Evolutionary conservation across 2,888 invertebrate species (phyloP).

Genomic region (Sinopyrophorus schimmeli): DNA sequence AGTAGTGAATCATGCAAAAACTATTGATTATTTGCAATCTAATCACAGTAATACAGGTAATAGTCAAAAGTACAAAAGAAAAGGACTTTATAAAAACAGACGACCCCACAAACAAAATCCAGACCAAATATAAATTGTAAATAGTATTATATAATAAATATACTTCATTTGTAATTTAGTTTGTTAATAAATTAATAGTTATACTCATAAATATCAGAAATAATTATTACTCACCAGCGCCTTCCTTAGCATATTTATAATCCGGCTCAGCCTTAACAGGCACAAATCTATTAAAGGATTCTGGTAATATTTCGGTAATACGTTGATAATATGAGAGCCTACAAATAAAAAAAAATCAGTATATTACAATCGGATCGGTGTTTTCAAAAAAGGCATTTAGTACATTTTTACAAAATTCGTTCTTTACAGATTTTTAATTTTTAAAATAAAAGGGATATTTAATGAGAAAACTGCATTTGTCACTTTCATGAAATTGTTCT

Average conservation of each 20-base stretch:
- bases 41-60: constrained; percentile 1
- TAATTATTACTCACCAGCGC: constrained; percentile 70
- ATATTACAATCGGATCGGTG: neutral
- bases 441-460: too few relatives aligned
- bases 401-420: too few relatives aligned
- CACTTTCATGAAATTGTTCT: too few relatives aligned
- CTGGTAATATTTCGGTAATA: constrained; percentile 90
- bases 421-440: too few relatives aligned
- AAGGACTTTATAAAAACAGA: neutral
- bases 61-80: neutral
- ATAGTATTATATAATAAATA: too few relatives aligned
- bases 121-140: neutral
- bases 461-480: too few relatives aligned
- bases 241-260: constrained; percentile 90
- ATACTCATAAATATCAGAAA: constrained; percentile 20
- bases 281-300: constrained; percentile 79
- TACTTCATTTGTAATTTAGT: too few relatives aligned
- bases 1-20: constrained; percentile 53
- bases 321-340: constrained; percentile 94
- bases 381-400: too few relatives aligned
- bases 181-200: too few relatives aligned
- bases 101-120: neutral
- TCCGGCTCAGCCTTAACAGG: constrained; percentile 84
- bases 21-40: constrained; percentile 34
- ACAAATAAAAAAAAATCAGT: constrained; percentile 36